Conservation (phyloP, 2,888 invertebrate species). For the Chouioia cunea region DNA sequence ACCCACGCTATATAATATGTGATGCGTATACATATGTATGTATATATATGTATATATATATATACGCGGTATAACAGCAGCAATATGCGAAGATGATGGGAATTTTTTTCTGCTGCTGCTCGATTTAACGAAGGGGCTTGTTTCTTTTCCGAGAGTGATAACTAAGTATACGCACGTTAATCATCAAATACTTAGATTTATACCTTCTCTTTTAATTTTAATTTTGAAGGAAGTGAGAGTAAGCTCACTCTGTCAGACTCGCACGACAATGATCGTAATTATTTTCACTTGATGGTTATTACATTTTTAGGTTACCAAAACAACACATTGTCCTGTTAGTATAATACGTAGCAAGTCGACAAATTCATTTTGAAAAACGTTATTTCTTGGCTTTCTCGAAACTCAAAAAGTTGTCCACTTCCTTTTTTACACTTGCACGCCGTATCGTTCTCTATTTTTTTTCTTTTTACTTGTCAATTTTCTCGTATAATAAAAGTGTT, state of each 20-base stretch:
- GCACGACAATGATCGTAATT: neutral
- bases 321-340: too few species aligned
- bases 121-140: constrained; percentile 33
- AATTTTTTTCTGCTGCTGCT: constrained; percentile 25
- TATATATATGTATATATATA: constrained; percentile 11
- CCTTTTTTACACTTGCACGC: neutral
- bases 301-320: too few species aligned
- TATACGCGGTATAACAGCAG: neutral
- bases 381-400: too few species aligned
- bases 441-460: neutral
- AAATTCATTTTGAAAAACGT: too few species aligned
- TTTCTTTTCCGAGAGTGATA: constrained; percentile 9
- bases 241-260: neutral
- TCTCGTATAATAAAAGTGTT: constrained; percentile 9
- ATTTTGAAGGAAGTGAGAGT: constrained; percentile 33
- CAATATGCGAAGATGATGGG: constrained; percentile 11
- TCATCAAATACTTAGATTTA: constrained; percentile 22
- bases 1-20: constrained; percentile 13
- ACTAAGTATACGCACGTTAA: neutral
- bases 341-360: too few species aligned
- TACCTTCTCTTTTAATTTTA: constrained; percentile 15
- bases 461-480: neutral
- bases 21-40: constrained; percentile 2
- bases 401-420: neutral
- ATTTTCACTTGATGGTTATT: too few species aligned